Base-by-base conservation (phyloP, 2,797 vertebrate species). In the Carapus acus region DNA sequence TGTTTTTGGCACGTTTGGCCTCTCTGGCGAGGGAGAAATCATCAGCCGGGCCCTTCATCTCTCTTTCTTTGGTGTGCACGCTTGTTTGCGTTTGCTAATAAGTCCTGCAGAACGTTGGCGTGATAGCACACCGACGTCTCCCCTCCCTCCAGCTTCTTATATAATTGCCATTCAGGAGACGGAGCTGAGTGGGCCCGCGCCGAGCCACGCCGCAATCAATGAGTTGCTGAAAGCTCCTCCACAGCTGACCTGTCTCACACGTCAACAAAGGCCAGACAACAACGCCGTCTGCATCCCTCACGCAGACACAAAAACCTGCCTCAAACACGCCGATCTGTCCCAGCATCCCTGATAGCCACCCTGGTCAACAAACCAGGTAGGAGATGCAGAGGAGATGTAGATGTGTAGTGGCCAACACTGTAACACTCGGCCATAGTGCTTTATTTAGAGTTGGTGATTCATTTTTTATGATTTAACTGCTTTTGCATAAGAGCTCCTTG, bases 141-240 rank as follows among this genome's bases (percentile, higher is more conserved):
- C 49, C 57, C 39, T 71, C 22, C 40, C 27, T 54, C 48, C 60
- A 15, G 34, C 22, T 71, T 62, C 50, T 59, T 76, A 45, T 62
- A 33, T 62, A 42, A 48, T 57, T 40, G 51, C 53, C 56, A 66
- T 67, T 65, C 63, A 60, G 38, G 74, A 80, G 78, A 73, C 58
- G 16, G 54, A 59, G 58, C 58, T 81, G 78, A 84, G 77, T 78
- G n/a, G n/a, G 75, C 73, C 57, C 71, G 49, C 29, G 67, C 46
- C 21, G 46, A 64, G 64, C 46, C 50, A 66, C 31, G 22, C 54
- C 39, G 52, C 65, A 54, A 69, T 79, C 75, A 74, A 73, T 82
- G 71, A 69, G 47, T 49, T 58, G 49, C 73, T 83, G 77, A 80
- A 73, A 83, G 66, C 74, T 65, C 66, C 67, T 74, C 61, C 67